These are phyloP conservation scores for Malurus splendens DNA, from an alignment of 2,797 vertebrate genomes.

Conservation along the genomic window DNA sequence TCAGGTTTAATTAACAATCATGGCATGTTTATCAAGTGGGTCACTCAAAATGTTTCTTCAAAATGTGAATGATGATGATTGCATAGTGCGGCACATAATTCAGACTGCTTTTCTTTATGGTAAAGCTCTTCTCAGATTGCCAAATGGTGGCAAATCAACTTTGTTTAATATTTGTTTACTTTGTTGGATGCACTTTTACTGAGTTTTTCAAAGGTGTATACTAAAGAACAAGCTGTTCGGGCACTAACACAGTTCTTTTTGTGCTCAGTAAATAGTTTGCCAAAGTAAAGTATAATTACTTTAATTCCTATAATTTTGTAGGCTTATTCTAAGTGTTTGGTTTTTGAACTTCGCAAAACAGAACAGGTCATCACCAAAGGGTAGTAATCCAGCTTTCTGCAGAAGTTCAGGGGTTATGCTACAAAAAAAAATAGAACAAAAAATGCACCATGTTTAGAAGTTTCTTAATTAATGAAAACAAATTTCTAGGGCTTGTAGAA, in stretches of 20 bases:
- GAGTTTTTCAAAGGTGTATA: neutral
- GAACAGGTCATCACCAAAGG: neutral
- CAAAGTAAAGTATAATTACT: conserved; percentile 29
- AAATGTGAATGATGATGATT: neutral
- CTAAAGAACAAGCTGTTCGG: neutral
- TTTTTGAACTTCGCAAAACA: neutral
- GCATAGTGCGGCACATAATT: neutral
- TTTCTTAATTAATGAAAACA: neutral
- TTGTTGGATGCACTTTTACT: neutral
- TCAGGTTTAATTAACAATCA: neutral
- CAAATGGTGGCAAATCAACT: neutral
- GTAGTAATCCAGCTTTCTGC: neutral
- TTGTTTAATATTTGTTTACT: neutral
- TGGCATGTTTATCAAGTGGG: neutral
- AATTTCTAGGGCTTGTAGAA: neutral
- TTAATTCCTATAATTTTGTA: conserved; percentile 47
- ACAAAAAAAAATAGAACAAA: neutral
- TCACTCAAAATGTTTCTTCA: neutral
- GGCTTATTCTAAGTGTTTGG: neutral
- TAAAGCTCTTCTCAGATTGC: neutral
- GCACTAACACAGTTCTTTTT: neutral
- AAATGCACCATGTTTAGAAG: neutral
- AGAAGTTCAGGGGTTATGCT: neutral
- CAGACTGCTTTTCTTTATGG: neutral
- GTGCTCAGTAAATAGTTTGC: neutral